Base-by-base conservation (phyloP, 2,888 invertebrate species). In the Myopa testacea region DNA sequence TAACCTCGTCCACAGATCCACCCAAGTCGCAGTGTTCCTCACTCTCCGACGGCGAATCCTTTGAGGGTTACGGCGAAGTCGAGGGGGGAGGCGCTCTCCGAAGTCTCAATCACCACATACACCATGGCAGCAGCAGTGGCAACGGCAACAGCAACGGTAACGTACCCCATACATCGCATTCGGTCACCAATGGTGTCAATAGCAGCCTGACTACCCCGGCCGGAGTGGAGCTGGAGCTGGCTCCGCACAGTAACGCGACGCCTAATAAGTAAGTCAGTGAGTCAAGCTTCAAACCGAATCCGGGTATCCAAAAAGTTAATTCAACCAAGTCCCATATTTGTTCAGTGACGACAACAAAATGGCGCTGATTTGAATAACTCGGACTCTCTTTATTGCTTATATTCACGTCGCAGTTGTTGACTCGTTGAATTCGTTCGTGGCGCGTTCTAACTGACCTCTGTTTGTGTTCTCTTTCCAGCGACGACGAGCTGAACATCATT, bases 1-100 rank as follows among this genome's bases (percentile, higher is more conserved):
- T 50, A 45, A 69, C 75, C 63, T 45, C 45, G 4, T 50, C 4
- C 75, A 83, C 76, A 81, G 89, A 87, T 80, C 87, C 87, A 34
- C 87, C 88, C 65, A 89, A 90, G 85, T 89, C 90, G 45, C 89
- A 91, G 81, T 90, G 90, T 50, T 91, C 88, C 78, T 91, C 91
- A 78, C 91, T 95, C 82, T 95, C 95, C 5, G 95, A 95, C 85
- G 94, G 93, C 14, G 95, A 95, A 88, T 95, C 94, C 88, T 95
- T 93, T 89, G 95, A 95, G 87, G 95, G 95, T 88, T 94, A 93
- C 85, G 94, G 94, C 2, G 93, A 94, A 86, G 91, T 90, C 78
- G 93, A 86, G 75, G 84, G 82, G 63, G 81, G 79, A 70, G 81
- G 82, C 45, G 71, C 72, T 58, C 78, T 79, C 67, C 82, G 77